Percentiles rank a stretch among this genome's conserved stretches.
phyloP scores from a whole-genome alignment of 2,888 invertebrate genomes.

The Lycia hirtaria region DNA sequence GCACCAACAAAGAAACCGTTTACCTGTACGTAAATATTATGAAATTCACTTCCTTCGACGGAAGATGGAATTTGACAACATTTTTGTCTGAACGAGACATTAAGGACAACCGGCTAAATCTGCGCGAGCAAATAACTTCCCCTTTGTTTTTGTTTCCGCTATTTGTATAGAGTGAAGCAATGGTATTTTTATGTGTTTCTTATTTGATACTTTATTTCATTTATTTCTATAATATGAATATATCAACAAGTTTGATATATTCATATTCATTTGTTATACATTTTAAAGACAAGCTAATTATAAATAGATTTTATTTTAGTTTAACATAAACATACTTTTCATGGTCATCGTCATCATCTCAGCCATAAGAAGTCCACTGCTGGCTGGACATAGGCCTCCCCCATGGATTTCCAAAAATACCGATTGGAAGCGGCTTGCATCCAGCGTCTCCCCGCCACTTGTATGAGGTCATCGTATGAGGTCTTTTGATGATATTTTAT shows the following conservation, averaged over 20 bases:
- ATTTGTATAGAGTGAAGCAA: conserved; percentile 9
- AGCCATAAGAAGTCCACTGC: too few relatives aligned
- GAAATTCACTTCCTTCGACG: conserved; percentile 46
- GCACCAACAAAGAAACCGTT: too few relatives aligned
- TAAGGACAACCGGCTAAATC: conserved; percentile 27
- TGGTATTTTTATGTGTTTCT: conserved; percentile 8
- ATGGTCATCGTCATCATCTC: too few relatives aligned
- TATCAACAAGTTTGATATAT: background rate
- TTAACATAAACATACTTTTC: too few relatives aligned
- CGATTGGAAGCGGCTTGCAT: too few relatives aligned
- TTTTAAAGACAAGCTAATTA: background rate
- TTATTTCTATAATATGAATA: background rate
- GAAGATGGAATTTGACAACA: conserved; percentile 38
- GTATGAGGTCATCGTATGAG: too few relatives aligned
- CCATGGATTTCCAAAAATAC: too few relatives aligned
- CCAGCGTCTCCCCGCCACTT: too few relatives aligned
- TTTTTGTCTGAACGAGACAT: conserved; percentile 19
- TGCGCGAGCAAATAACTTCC: conserved; percentile 24
- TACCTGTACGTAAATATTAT: conserved; percentile 56
- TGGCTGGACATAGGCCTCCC: too few relatives aligned
- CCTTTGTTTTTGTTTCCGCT: conserved; percentile 22
- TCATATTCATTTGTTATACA: background rate
- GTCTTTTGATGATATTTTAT: too few relatives aligned
- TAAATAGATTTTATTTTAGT: too few relatives aligned
- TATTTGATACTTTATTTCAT: conserved; percentile 1